A percentile compares a stretch with the other conserved stretches of the same genome.
Conservation (phyloP, 2,797 vertebrate species). For the Pseudochaenichthys georgianus region DNA sequence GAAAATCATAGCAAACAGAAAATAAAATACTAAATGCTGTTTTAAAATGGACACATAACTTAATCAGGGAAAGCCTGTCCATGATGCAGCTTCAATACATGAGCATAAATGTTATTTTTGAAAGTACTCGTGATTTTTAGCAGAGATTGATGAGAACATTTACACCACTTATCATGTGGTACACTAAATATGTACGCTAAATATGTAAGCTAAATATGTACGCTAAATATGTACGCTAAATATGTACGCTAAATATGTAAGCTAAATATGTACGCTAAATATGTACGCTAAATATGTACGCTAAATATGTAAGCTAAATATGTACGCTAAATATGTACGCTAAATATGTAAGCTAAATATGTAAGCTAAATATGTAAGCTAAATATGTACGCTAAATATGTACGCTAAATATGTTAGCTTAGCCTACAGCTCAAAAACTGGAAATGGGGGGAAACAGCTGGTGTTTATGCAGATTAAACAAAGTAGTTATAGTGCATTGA, state of each 20-base stretch:
- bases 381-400: neutral
- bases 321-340: neutral
- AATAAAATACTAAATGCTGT: neutral
- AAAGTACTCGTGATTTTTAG: neutral
- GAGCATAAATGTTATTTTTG: neutral
- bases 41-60: neutral
- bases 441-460: neutral
- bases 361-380: neutral
- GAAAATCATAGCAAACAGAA: constrained; percentile 34
- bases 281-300: too few relatives aligned
- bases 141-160: too few relatives aligned
- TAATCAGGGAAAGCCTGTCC: neutral
- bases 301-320: neutral
- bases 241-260: too few relatives aligned
- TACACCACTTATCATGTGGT: too few relatives aligned
- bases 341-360: neutral
- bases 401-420: neutral
- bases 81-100: neutral
- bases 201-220: neutral
- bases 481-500: neutral
- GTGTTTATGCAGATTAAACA: neutral
- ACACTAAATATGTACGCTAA: neutral
- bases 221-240: neutral
- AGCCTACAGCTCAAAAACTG: too few relatives aligned
- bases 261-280: too few relatives aligned